Percentiles rank a stretch among this genome's conserved stretches.
Evolutionary conservation across 2,113 vertebrate species (phyloP).

Genomic region (Himantopus leucocephalus): DNA sequence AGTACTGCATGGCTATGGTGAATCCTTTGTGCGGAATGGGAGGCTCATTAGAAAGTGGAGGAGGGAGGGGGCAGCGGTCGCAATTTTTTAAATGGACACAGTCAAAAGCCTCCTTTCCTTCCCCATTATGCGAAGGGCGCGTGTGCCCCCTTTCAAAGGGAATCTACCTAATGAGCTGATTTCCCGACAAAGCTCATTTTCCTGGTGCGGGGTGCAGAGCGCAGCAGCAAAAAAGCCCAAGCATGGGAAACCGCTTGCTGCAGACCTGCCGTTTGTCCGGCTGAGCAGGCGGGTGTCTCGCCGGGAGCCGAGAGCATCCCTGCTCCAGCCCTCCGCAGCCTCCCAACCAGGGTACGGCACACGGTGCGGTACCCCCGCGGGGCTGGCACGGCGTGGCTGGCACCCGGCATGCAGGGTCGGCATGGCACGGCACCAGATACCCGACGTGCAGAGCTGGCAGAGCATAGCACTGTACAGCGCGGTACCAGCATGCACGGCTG

Average conservation of each 20-base stretch:
- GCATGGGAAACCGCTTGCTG: neutral
- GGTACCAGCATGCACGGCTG: neutral
- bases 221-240: neutral
- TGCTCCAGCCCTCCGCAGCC: neutral
- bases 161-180: rapidly evolving
- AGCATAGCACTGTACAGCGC: neutral
- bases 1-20: neutral
- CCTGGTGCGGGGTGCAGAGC: neutral
- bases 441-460: neutral
- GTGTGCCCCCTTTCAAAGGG: neutral
- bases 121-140: neutral
- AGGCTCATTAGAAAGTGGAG: neutral
- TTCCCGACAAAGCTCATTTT: neutral
- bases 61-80: neutral
- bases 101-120: neutral
- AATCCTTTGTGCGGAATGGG: neutral
- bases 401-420: neutral
- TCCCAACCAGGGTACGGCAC: neutral
- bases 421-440: neutral
- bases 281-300: neutral
- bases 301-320: neutral
- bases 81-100: neutral
- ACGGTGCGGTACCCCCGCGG: neutral
- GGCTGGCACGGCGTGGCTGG: neutral
- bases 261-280: neutral